Base-by-base conservation (phyloP, 2,888 invertebrate genomes). In the Buathra laborator region DNA sequence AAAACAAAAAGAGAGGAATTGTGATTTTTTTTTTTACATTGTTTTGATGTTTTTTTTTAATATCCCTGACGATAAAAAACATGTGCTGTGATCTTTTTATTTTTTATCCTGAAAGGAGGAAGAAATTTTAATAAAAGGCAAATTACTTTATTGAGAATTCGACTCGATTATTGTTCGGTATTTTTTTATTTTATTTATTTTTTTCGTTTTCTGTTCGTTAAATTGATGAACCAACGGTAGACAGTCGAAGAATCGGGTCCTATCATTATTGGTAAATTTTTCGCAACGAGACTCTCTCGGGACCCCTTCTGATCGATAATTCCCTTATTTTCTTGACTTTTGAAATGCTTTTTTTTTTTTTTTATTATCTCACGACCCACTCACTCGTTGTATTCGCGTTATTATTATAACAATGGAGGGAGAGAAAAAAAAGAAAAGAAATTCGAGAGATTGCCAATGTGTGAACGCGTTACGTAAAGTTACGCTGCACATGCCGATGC, bases 311-410 rank as follows among this genome's bases (percentile, higher is more conserved):
- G 44, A 46, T 24, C 51, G 83, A 83, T 83, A 84, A 71, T 43
- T 75, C 44, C 19, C 71, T 44, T 80, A 80, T 71, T 75, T 83
- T 80, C 80, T 71, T 71, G 75, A 75, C 75, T 84, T 76, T 84
- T 32, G 71, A 75, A 66, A 84, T 76, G 66, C 56, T 84, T 83
- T 7, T 81, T 81, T 56, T 53, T 53, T 46, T 48, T 48, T 48
- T 14, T 48, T 1, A 14, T 48, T 3, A 56, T 56, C 56, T 72
- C 81, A 76, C 81, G 37, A 76, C 83, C 68, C 80, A 75, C 71
- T 46, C 67, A 46, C 64, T 74, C 67, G 56, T 68, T 67, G 19
- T 19, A 56, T 56, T 19, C 56, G 19, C 48, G 29, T 72, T 67
- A 62, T 83, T 76, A 66, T 83, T 76, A 19, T 62, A 71, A 72